phyloP scores from a whole-genome alignment of 2,113 vertebrate species.

The Salminus brasiliensis region DNA sequence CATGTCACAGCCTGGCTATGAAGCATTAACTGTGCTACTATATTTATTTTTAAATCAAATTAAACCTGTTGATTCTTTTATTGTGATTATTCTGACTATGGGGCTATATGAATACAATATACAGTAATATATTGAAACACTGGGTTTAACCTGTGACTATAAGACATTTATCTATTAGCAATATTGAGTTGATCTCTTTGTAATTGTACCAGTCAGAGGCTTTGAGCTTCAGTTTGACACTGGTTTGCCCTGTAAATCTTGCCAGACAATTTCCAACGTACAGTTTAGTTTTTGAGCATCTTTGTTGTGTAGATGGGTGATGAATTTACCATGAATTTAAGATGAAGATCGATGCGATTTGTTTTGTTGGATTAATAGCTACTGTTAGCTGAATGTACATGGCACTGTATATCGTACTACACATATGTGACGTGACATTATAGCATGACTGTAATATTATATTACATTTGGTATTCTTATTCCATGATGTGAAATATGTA shows the following conservation, averaged over 20 bases:
- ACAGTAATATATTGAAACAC: not conserved
- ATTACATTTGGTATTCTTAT: conserved; percentile 3
- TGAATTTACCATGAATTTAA: too few species aligned
- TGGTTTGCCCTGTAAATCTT: not conserved
- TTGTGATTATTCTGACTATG: not conserved
- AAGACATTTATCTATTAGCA: not conserved
- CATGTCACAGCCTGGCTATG: not conserved
- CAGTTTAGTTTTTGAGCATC: not conserved
- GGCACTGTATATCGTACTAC: conserved; percentile 10
- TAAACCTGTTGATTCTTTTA: not conserved
- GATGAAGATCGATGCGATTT: not conserved
- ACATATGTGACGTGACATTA: not conserved
- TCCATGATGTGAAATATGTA: conserved; percentile 25
- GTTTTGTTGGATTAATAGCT: not conserved
- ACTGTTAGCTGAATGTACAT: not conserved
- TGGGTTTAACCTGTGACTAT: not conserved
- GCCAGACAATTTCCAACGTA: not conserved
- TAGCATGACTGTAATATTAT: conserved; percentile 15
- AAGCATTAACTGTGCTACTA: not conserved
- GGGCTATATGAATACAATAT: not conserved
- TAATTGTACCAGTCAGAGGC: not conserved
- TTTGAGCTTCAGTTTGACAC: not conserved
- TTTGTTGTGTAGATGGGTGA: not conserved
- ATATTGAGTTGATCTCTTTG: not conserved
- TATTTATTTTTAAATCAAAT: not conserved